Conservation (phyloP, 2,113 vertebrate genomes). For the Alethe diademata region DNA sequence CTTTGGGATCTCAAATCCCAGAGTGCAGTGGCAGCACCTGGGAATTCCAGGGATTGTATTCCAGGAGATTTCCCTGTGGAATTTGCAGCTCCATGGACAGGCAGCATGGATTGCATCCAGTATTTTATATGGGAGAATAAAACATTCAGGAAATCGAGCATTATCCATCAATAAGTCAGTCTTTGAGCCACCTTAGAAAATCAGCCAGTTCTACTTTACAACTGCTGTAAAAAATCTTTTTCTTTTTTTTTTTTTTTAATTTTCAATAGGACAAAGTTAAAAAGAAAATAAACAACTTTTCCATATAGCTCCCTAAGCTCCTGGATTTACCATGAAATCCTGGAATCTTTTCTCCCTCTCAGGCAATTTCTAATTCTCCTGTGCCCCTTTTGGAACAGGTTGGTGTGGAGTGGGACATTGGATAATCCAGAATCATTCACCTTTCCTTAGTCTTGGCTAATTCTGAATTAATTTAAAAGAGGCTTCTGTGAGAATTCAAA, state of each 20-base stretch:
- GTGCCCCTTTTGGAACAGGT: neutral
- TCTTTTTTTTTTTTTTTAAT: neutral
- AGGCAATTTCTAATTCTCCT: neutral
- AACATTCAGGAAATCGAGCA: neutral
- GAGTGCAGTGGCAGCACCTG: neutral
- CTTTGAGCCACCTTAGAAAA: neutral
- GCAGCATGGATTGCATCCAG: neutral
- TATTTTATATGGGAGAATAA: neutral
- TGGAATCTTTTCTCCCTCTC: neutral
- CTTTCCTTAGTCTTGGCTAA: neutral
- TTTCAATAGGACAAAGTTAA: neutral
- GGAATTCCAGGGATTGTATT: neutral
- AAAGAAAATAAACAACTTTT: neutral
- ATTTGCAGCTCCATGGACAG: neutral
- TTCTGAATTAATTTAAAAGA: neutral
- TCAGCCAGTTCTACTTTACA: neutral
- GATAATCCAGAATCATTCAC: neutral
- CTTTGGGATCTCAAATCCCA: neutral
- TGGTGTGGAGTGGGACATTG: neutral
- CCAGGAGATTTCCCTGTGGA: neutral
- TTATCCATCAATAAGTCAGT: neutral
- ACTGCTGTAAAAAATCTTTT: neutral
- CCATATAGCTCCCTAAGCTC: neutral
- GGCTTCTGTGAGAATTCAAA: neutral
- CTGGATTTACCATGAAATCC: neutral